phyloP scores from a whole-genome alignment of 2,113 vertebrate genomes.

The Eurypyga helias region DNA sequence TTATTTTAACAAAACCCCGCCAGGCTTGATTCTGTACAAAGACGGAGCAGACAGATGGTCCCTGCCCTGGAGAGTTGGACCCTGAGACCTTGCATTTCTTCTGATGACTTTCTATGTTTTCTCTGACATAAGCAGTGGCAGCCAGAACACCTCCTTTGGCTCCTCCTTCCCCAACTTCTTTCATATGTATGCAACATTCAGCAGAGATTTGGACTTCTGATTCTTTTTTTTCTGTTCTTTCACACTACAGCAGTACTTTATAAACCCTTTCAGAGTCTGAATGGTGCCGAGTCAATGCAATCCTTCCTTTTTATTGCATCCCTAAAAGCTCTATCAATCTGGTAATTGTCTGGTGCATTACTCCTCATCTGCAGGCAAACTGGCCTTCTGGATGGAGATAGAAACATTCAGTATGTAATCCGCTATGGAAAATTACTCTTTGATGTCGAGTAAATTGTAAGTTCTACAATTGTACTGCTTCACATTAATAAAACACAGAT shows the following conservation, averaged over 20 bases:
- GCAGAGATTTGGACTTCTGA: background rate
- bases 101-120: background rate
- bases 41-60: background rate
- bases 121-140: background rate
- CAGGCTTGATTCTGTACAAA: background rate
- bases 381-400: background rate
- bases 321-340: background rate
- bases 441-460: background rate
- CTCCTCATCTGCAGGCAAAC: background rate
- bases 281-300: background rate
- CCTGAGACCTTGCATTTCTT: background rate
- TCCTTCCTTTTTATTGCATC: background rate
- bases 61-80: background rate
- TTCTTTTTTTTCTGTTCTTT: background rate
- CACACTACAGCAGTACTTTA: background rate
- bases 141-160: background rate
- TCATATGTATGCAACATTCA: background rate
- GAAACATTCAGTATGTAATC: background rate
- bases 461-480: background rate
- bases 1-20: background rate
- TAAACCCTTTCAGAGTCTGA: background rate
- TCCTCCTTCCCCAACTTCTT: background rate
- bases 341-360: background rate
- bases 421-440: background rate
- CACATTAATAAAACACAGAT: background rate